Evolutionary conservation across 2,888 invertebrate species (phyloP).

Genomic region (Lasioglossum leucozonium): DNA sequence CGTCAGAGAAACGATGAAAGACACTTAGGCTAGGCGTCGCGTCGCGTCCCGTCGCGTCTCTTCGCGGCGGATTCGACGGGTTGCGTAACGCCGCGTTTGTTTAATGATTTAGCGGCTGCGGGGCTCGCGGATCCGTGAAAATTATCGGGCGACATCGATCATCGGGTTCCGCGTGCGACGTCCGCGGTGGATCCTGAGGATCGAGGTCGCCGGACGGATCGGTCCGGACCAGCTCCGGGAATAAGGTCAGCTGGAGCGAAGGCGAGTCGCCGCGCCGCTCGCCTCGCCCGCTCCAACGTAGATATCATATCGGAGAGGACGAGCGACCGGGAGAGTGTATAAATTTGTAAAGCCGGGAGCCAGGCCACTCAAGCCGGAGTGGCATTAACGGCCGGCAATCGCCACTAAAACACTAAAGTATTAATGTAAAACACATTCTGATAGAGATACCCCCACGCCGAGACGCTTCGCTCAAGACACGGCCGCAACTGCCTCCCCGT

Average conservation of each 20-base stretch:
- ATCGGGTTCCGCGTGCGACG: conserved; percentile 29
- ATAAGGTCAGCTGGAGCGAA: conserved; percentile 68
- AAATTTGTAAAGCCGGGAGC: conserved; percentile 83
- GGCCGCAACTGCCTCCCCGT: conserved; percentile 4
- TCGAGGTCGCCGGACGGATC: conserved; percentile 67
- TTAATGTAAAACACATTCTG: conserved; percentile 84
- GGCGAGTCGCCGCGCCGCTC: conserved; percentile 41
- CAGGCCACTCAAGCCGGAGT: conserved; percentile 79
- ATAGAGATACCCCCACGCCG: conserved; percentile 81
- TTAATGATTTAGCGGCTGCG: neutral
- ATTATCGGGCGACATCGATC: conserved; percentile 50
- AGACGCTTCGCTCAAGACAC: conserved; percentile 34
- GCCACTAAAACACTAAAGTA: conserved; percentile 83
- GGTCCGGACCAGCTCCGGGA: conserved; percentile 51
- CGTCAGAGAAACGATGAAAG: conserved; percentile 33
- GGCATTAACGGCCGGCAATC: conserved; percentile 83
- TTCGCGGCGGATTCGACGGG: neutral
- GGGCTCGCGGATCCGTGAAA: conserved; percentile 37
- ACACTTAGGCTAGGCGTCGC: conserved; percentile 24
- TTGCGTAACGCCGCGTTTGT: conserved; percentile 26
- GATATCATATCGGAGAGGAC: conserved; percentile 81
- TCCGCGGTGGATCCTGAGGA: conserved; percentile 17
- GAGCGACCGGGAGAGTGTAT: conserved; percentile 78
- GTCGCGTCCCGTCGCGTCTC: neutral
- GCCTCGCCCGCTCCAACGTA: conserved; percentile 62